phyloP scores from a whole-genome alignment of 1,140 invertebrate species.

The Asbolus verrucosus region DNA sequence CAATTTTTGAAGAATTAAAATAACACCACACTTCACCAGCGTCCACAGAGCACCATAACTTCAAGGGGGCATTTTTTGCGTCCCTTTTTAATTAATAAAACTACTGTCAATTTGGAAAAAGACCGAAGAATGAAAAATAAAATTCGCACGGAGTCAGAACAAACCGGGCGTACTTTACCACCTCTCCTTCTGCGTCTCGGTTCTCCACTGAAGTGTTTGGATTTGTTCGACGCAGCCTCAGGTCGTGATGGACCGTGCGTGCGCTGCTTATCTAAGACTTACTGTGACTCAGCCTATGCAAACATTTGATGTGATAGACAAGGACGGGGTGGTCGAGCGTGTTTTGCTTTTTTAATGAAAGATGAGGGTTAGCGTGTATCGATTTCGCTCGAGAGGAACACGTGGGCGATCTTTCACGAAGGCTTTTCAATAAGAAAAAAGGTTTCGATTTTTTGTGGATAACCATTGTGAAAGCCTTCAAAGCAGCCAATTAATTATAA shows the following conservation, averaged over 20 bases:
- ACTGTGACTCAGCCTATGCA: too few relatives aligned
- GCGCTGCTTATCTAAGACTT: slow-evolving; percentile 16
- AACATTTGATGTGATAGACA: not conserved
- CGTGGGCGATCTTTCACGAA: slow-evolving; percentile 7
- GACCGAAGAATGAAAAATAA: not conserved
- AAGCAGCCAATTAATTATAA: too few relatives aligned
- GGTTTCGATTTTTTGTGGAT: not conserved
- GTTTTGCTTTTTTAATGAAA: not conserved
- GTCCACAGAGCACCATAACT: not conserved
- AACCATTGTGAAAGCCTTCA: too few relatives aligned
- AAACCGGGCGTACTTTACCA: slow-evolving; percentile 18
- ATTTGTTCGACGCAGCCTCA: slow-evolving; percentile 19
- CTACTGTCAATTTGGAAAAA: too few relatives aligned
- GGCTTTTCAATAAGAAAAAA: not conserved
- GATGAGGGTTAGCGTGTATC: slow-evolving; percentile 12
- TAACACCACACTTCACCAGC: slow-evolving; percentile 1
- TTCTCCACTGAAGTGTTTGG: slow-evolving; percentile 18
- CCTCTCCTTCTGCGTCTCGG: slow-evolving; percentile 6
- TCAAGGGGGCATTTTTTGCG: slow-evolving; percentile 27
- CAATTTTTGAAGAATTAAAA: slow-evolving; percentile 9
- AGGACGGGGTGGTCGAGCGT: not conserved
- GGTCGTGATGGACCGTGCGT: slow-evolving; percentile 33
- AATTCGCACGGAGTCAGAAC: slow-evolving; percentile 31
- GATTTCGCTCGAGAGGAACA: slow-evolving; percentile 12
- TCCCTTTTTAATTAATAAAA: not conserved